Evolutionary conservation across 2,888 invertebrate species (phyloP), one percentile per base, ranked within the genome.

Genomic region (Ochropacha duplaris): DNA sequence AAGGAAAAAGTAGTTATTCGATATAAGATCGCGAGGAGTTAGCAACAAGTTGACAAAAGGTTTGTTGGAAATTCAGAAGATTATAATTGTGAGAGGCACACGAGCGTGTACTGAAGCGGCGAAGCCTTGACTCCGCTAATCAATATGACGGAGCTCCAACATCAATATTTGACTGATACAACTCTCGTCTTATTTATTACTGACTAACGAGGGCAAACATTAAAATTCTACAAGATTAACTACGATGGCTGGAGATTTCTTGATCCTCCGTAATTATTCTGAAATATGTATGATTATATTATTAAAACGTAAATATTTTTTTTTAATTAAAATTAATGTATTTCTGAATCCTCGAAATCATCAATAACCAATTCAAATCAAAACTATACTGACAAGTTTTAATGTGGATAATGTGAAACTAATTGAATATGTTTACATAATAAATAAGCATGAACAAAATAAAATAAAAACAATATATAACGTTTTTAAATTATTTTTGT

Each of bases 151-250:
- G 59, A 74, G 76, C 74, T 81, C 71, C 72, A 83, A 84, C 76
- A 85, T 83, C 82, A 87, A 87, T 88, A 88, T 88, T 88, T 85
- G 84, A 75, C 76, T 81, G 78, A 83, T 78, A 83, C 79, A 85
- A 83, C 83, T 81, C 75, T 65, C 76, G 78, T 75, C 85, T 84
- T 86, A 87, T 87, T 84, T 86, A 87, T 87, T 85, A 84, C 77
- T 67, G 75, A 70, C 83, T 87, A 88, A 88, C 86, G 87, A 87
- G 81, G 69, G 83, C 78, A 85, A 87, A 87, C 81, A 79, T 84
- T 84, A 84, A 84, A 83, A 86, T 79, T 82, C 76, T 77, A 72
- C 73, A 65, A 76, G 78, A 81, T 84, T 76, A 73, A 74, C 69
- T 70, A 69, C 59, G 44, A 11, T 14, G 16, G 19, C 11, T 4